phyloP scores from a whole-genome alignment of 2,113 vertebrate genomes.

The Stigmatopora nigra region DNA sequence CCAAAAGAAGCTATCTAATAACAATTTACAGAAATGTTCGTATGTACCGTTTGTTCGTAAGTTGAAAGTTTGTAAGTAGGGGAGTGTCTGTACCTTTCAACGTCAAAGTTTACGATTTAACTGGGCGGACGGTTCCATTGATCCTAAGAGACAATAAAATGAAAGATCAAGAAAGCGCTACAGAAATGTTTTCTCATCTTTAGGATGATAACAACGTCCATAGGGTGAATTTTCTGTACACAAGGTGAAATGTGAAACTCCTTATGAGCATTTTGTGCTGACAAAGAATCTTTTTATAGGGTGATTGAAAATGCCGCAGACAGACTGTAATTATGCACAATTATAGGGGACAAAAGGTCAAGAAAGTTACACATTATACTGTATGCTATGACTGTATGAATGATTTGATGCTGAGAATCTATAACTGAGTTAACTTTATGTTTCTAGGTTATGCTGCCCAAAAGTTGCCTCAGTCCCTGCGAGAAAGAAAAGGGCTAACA shows the following conservation, averaged over 20 bases:
- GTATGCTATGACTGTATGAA: not conserved
- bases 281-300: not conserved
- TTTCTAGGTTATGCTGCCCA: constrained; percentile 75
- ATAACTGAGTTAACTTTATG: not conserved
- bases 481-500: constrained; percentile 77
- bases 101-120: not conserved
- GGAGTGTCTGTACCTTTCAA: too few relatives aligned
- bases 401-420: not conserved
- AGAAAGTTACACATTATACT: not conserved
- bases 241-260: not conserved
- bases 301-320: not conserved
- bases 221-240: not conserved
- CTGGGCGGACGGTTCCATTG: not conserved
- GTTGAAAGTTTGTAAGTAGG: too few relatives aligned
- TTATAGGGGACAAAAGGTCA: constrained; percentile 7
- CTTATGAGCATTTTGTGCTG: not conserved
- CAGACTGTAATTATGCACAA: constrained; percentile 3
- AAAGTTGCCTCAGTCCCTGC: constrained; percentile 72
- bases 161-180: not conserved
- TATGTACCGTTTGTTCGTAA: too few relatives aligned
- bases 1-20: too few relatives aligned
- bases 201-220: not conserved
- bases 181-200: not conserved
- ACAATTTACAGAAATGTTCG: too few relatives aligned
- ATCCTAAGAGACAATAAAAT: not conserved